Percentiles rank a stretch among this genome's conserved stretches.
Evolutionary conservation across 1,140 invertebrate genomes (phyloP).

Genomic region (Chironomus striatipennis): DNA sequence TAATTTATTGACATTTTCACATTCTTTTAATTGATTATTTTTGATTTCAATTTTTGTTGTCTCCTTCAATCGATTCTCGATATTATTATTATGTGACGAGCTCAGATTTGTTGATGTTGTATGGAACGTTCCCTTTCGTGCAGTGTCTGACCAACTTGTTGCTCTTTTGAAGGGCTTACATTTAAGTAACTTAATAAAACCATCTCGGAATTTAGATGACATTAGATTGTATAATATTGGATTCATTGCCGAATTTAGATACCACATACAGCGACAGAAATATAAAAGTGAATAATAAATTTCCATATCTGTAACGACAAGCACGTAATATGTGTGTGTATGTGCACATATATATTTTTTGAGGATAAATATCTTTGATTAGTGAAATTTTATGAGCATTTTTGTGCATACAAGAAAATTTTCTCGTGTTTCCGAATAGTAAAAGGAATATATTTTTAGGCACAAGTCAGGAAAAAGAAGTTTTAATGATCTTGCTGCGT

Average conservation of each 20-base stretch:
- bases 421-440: no score
- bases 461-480: no score
- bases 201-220: conserved; percentile 84
- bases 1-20: background rate
- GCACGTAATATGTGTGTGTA: conserved; percentile 28
- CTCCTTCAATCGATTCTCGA: background rate
- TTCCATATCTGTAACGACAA: conserved; percentile 56
- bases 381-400: no score
- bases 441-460: no score
- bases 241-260: conserved; percentile 83
- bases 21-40: background rate
- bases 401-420: no score
- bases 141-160: conserved; percentile 25
- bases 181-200: conserved; percentile 57
- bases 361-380: background rate
- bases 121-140: conserved; percentile 26
- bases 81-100: background rate
- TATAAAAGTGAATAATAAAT: conserved; percentile 78
- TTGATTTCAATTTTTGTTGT: background rate
- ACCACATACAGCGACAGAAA: conserved; percentile 77
- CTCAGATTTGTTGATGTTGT: conserved; percentile 26
- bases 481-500: no score
- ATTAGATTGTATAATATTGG: conserved; percentile 84
- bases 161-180: conserved; percentile 30
- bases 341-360: background rate